phyloP scores from a whole-genome alignment of 1,140 invertebrate species.

The Drosophila mayri region DNA sequence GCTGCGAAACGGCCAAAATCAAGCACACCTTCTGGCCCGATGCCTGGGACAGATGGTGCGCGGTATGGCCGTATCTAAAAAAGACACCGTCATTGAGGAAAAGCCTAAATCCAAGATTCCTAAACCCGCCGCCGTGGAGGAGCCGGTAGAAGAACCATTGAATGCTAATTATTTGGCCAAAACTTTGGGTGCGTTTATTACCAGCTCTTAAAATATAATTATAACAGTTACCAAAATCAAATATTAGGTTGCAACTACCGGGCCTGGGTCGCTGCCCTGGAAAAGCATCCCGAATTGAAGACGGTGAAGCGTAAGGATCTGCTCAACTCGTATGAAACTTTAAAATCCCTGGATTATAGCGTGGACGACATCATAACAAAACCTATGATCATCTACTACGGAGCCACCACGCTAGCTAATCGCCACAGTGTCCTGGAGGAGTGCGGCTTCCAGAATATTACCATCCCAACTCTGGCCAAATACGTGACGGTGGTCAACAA shows the following conservation, averaged over 20 bases:
- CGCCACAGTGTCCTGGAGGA: constrained; percentile 86
- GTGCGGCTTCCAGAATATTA: constrained; percentile 86
- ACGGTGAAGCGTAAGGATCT: constrained; percentile 71
- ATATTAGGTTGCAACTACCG: constrained; percentile 56
- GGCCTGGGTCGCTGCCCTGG: constrained; percentile 49
- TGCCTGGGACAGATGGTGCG: constrained; percentile 23
- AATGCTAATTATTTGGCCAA: constrained; percentile 59
- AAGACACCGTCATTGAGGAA: constrained; percentile 2
- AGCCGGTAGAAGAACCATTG: constrained; percentile 53
- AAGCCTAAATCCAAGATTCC: constrained; percentile 10
- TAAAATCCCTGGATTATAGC: constrained; percentile 76
- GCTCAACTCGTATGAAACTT: constrained; percentile 54
- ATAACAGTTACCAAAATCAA: not conserved
- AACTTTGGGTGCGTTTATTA: constrained; percentile 41
- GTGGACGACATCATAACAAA: constrained; percentile 85
- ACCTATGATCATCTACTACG: constrained; percentile 86
- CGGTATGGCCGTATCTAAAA: constrained; percentile 27
- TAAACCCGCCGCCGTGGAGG: constrained; percentile 22
- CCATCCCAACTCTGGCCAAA: constrained; percentile 85
- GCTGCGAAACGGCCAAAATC: constrained; percentile 56
- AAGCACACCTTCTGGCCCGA: constrained; percentile 33
- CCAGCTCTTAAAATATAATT: not conserved
- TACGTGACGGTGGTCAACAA: constrained; percentile 83
- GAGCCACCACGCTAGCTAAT: constrained; percentile 86
- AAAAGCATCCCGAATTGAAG: constrained; percentile 76